Conservation (phyloP, 2,113 vertebrate species). For the Micronycteris hirsuta region DNA sequence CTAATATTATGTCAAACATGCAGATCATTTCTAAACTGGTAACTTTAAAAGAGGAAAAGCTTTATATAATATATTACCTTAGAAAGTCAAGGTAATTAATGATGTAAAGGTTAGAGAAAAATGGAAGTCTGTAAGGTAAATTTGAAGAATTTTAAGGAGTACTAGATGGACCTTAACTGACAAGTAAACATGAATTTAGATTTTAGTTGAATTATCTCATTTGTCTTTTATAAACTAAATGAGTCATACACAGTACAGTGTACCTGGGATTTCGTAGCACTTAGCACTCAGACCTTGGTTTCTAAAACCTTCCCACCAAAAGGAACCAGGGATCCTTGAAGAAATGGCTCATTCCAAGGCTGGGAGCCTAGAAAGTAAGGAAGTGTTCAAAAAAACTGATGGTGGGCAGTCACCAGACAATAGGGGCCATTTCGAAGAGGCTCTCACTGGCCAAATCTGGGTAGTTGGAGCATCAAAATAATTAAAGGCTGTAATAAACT, state of each 20-base stretch:
- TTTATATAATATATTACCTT: neutral
- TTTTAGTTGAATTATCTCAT: constrained; percentile 4
- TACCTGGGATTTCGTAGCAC: neutral
- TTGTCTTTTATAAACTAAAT: constrained; percentile 33
- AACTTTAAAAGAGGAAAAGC: neutral
- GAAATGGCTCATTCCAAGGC: neutral
- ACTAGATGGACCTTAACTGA: neutral
- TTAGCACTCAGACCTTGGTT: neutral
- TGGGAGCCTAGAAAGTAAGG: neutral
- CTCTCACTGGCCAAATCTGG: neutral
- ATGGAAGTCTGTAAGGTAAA: neutral
- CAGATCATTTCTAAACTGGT: neutral
- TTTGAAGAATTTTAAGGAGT: constrained; percentile 4
- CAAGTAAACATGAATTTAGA: neutral
- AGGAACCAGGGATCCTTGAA: neutral
- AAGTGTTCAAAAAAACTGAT: neutral
- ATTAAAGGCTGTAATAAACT: neutral
- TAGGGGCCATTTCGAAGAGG: neutral
- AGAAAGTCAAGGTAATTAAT: constrained; percentile 9
- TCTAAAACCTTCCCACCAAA: neutral
- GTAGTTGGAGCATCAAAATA: constrained; percentile 1
- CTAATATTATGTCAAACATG: neutral
- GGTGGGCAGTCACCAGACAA: neutral
- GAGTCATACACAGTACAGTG: neutral
- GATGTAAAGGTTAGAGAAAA: constrained; percentile 14